Conservation (phyloP, 1,140 invertebrate species). For the Cotesia glomerata region DNA sequence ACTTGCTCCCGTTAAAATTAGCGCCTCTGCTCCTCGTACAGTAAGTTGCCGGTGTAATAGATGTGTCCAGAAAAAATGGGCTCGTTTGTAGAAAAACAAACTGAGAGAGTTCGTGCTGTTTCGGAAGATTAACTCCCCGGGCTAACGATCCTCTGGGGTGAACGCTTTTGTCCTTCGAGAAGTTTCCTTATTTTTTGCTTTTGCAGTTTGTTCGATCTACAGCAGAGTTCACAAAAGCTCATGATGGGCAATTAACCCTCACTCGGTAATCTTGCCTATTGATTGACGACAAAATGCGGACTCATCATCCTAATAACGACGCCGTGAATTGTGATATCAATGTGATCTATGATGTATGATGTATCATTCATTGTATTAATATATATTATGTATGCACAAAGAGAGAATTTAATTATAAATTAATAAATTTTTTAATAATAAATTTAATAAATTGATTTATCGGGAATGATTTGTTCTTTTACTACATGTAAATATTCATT, state of each 20-base stretch:
- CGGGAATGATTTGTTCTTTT: too few species aligned
- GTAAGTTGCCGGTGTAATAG: background rate
- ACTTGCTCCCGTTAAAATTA: constrained; percentile 59
- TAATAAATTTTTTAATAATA: too few species aligned
- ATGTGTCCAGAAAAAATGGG: constrained; percentile 8
- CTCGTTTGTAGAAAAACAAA: constrained; percentile 27
- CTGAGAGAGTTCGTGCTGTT: constrained; percentile 27
- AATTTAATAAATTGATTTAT: too few species aligned
- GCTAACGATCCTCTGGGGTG: constrained; percentile 33
- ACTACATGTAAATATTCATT: too few species aligned
- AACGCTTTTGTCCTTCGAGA: background rate
- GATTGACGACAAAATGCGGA: too few species aligned
- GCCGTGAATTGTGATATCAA: too few species aligned
- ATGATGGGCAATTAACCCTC: background rate
- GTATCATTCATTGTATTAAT: too few species aligned
- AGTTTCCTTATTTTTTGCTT: background rate
- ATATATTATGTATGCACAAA: too few species aligned
- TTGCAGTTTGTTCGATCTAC: background rate
- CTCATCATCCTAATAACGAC: background rate
- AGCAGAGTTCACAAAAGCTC: background rate
- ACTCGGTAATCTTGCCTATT: background rate
- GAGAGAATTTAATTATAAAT: too few species aligned
- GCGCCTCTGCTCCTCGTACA: constrained; percentile 19
- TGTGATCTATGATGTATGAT: too few species aligned
- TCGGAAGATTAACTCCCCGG: constrained; percentile 39